Base-by-base conservation (phyloP, 1,140 invertebrate species). In the Drusus annulatus region DNA sequence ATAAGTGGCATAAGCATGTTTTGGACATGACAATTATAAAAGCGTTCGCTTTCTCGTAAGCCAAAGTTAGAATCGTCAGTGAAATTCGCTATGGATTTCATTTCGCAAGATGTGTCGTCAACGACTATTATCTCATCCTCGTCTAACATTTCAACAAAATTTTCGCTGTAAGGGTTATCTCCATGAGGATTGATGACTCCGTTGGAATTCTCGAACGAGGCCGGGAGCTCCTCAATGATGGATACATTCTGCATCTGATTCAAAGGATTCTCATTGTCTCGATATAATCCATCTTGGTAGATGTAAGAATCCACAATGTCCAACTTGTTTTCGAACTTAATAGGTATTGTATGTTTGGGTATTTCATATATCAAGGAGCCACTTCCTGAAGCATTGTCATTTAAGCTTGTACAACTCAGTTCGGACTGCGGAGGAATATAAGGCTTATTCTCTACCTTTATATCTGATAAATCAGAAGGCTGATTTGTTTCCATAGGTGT, bases 91-190 rank as follows among this genome's bases (percentile, higher is more conserved):
- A 89, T 78, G 13, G 89, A 81, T 83, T 90, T 90, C 52, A 87
- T 88, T 75, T 90, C 89, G 36, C 89, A 87, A 0, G 89, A 90
- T 76, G 89, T 89, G 52, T 89, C 88, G 23, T 90, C 81, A 2
- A 73, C 68, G 6, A 79, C 31, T 56, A 78, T 78, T 28, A 78
- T 78, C 36, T 78, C 76, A 51, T 68, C 28, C 56, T 69, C 63
- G 23, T 78, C 76, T 23, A 51, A 54, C 50, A 54, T 31, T 17
- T 19, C 31, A 74, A 62, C 63, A 21, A 56, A 51, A 50, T 60
- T 54, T 17, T 75, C 78, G 23, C 56, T 28, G 23, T 73, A 79
- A 15, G n/a, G n/a, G 23, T 79, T 17, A 7, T 36, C 31, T 10
- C 19, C 15, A 1, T 73, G 51, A 17, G 25, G 60, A 17, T 60